Evolutionary conservation across 1,140 invertebrate species (phyloP).

Genomic region (Lutraria rhynchaena): DNA sequence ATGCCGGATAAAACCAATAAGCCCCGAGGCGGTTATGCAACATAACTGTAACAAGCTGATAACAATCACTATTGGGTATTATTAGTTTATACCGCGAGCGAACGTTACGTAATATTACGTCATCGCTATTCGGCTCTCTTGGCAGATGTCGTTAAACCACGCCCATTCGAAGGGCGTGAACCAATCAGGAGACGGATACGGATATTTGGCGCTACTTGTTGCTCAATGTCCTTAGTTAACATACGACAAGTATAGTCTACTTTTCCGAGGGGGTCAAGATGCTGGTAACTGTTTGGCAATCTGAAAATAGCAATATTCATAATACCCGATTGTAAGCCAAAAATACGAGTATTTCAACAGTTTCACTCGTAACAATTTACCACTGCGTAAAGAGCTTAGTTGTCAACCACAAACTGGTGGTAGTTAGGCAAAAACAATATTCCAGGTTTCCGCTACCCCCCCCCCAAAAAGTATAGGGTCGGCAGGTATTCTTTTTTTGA

Average conservation of each 20-base stretch:
- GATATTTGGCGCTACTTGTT: constrained; percentile 24
- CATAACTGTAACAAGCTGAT: constrained; percentile 33
- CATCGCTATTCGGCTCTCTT: constrained; percentile 32
- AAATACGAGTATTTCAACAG: not conserved
- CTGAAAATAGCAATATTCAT: not conserved
- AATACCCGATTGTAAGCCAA: not conserved
- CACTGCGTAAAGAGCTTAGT: not conserved
- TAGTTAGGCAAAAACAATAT: not conserved
- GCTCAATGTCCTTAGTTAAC: constrained; percentile 35
- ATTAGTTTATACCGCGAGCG: constrained; percentile 4
- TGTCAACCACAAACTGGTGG: not conserved
- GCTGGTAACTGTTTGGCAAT: not conserved
- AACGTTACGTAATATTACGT: constrained; percentile 43
- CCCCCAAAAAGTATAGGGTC: not conserved
- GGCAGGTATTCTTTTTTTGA: not conserved
- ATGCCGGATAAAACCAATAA: constrained; percentile 4
- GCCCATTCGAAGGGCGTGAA: not conserved
- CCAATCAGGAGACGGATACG: constrained; percentile 3
- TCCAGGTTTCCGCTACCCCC: no score
- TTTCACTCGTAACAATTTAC: not conserved
- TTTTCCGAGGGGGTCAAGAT: not conserved
- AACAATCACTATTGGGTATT: constrained; percentile 18
- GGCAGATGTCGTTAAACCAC: not conserved
- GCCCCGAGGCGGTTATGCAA: constrained; percentile 20
- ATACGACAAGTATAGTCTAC: constrained; percentile 2